A percentile compares a stretch with the other conserved stretches of the same genome.
Evolutionary conservation across 1,140 invertebrate genomes (phyloP).

Genomic region (Cyphomyrmex costatus): DNA sequence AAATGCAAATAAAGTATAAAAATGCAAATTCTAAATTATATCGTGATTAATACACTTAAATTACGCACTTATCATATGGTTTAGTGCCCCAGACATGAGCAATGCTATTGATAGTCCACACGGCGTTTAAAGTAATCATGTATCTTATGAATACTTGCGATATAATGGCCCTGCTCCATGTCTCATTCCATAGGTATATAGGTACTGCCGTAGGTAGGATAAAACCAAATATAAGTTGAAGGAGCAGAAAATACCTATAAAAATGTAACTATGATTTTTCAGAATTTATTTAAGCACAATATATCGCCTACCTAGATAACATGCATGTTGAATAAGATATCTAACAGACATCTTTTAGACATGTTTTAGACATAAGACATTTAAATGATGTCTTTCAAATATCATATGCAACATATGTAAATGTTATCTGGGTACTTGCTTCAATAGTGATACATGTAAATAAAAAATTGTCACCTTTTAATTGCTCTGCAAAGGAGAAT

Average conservation of each 20-base stretch:
- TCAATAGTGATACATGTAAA: too few species aligned
- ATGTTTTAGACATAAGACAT: too few species aligned
- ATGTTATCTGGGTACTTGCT: too few species aligned
- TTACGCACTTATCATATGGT: conserved; percentile 90
- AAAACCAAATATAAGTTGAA: conserved; percentile 91
- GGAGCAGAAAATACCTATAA: conserved; percentile 89
- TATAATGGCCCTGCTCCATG: conserved; percentile 86
- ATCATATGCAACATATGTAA: too few species aligned
- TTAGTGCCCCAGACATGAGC: conserved; percentile 91
- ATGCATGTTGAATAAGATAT: too few species aligned
- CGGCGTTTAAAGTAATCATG: conserved; percentile 89
- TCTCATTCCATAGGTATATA: conserved; percentile 89
- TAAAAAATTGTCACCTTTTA: too few species aligned
- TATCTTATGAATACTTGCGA: conserved; percentile 89
- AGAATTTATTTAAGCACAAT: not conserved
- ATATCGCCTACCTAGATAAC: too few species aligned
- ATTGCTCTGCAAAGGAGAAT: too few species aligned
- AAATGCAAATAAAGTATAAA: too few species aligned
- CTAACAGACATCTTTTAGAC: too few species aligned
- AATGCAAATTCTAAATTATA: not conserved
- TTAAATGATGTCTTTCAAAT: too few species aligned
- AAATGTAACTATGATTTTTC: not conserved
- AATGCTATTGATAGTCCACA: conserved; percentile 92
- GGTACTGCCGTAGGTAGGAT: conserved; percentile 91
- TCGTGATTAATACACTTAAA: conserved; percentile 74